Evolutionary conservation across 2,797 vertebrate species (phyloP), one percentile per base, ranked within the genome.

Genomic region (Tamandua tetradactyla): DNA sequence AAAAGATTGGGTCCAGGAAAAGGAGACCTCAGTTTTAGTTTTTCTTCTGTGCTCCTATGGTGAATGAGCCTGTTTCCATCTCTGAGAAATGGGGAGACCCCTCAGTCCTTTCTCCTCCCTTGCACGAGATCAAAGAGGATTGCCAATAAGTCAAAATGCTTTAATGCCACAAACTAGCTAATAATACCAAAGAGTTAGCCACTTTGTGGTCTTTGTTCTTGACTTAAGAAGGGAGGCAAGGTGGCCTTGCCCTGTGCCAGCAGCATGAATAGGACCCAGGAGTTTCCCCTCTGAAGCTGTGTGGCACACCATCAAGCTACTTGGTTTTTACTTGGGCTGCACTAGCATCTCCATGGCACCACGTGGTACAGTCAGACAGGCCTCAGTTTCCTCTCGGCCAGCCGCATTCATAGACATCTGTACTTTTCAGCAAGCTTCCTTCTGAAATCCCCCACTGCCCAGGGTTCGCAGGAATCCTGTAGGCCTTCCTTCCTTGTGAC

Each of bases 401-500:
- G 49, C 27, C 30, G 20, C n/a, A 8, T 81, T 62, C 79, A 47
- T 2, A 30, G 57, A 68, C 66, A 23, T 71, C 23, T 30, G 30
- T 62, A 49, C 20, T 90, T 85, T 93, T 95, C 55, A 93, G 35
- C 84, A 68, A 84, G 80, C 68, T 96, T 94, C 83, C 93, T 94
- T 88, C 37, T 87, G 74, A 96, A 96, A 95, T 92, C 79, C 89
- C 92, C 93, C 91, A 87, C 90, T 80, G 79, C 55, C n/a, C 30
- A 42, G 87, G 62, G 66, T 49, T 93, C 52, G 20, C 42, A 42
- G 78, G 61, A 64, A 55, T 55, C 47, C 64, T 76, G 49, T n/a
- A 66, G 52, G 30, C 49, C 87, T 95, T 94, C 44, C 82, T 94
- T 96, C 91, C 85, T 90, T 93, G 91, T 93, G 94, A 87, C 89